phyloP scores from a whole-genome alignment of 2,888 invertebrate genomes.

The Seira ritae region DNA sequence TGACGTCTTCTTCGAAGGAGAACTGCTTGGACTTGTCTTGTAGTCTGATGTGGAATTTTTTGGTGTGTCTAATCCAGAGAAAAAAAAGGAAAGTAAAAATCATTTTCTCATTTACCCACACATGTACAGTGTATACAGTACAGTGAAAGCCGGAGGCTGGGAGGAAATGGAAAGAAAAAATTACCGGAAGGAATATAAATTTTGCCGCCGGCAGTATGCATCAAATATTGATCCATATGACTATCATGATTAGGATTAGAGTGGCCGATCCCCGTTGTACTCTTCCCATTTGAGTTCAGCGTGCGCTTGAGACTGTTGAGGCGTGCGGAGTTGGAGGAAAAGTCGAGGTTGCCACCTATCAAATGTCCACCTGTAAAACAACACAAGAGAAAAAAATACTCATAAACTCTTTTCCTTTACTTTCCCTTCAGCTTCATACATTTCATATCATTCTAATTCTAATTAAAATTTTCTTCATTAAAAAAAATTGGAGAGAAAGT shows the following conservation, averaged over 20 bases:
- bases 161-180: not conserved
- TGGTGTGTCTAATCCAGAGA: slow-evolving; percentile 84
- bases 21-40: slow-evolving; percentile 73
- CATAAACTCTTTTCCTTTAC: slow-evolving; percentile 1
- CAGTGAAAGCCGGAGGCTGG: not conserved
- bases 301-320: slow-evolving; percentile 73
- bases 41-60: slow-evolving; percentile 89
- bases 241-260: slow-evolving; percentile 69
- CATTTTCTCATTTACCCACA: slow-evolving; percentile 11
- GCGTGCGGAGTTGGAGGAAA: slow-evolving; percentile 68
- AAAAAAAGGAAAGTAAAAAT: not conserved
- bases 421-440: slow-evolving; percentile 31
- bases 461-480: not conserved
- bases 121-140: too few relatives aligned
- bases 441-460: slow-evolving; percentile 18
- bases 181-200: slow-evolving; percentile 73
- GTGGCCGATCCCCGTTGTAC: slow-evolving; percentile 70
- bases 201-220: slow-evolving; percentile 73
- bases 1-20: slow-evolving; percentile 73
- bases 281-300: slow-evolving; percentile 73
- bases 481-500: not conserved
- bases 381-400: slow-evolving; percentile 1
- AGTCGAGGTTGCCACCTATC: slow-evolving; percentile 72
- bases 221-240: slow-evolving; percentile 73
- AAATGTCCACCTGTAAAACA: slow-evolving; percentile 70